phyloP scores from a whole-genome alignment of 2,797 vertebrate species.

The Acridotheres tristis region DNA sequence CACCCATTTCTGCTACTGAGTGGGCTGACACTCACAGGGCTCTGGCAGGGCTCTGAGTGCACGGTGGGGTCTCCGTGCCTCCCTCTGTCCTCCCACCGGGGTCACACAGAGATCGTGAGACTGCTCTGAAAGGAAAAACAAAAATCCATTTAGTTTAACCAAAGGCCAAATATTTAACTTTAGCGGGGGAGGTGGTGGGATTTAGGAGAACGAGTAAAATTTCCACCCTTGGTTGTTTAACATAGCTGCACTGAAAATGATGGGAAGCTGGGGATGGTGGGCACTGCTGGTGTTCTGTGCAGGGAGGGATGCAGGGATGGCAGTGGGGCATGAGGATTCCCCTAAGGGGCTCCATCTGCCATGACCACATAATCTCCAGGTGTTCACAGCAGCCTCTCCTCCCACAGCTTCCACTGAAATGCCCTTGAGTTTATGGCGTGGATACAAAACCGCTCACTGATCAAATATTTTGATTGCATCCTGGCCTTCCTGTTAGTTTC shows the following conservation, averaged over 20 bases:
- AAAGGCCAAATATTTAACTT: constrained; percentile 44
- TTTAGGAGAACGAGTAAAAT: not conserved
- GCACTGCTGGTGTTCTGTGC: rapidly evolving
- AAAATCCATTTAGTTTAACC: constrained; percentile 9
- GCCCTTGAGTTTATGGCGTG: not conserved
- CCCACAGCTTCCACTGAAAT: not conserved
- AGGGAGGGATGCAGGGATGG: not conserved
- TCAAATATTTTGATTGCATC: constrained; percentile 39
- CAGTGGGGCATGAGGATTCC: rapidly evolving
- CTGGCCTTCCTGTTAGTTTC: constrained; percentile 30
- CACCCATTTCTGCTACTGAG: not conserved
- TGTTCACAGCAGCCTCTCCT: not conserved
- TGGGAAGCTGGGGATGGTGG: rapidly evolving
- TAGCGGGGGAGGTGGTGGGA: not conserved
- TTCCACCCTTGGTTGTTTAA: not conserved
- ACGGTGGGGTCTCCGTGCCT: not conserved
- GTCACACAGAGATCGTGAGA: constrained; percentile 51
- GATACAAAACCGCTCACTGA: constrained; percentile 1
- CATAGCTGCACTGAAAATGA: not conserved
- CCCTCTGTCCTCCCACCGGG: not conserved
- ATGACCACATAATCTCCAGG: not conserved
- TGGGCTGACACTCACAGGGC: not conserved
- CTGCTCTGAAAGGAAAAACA: not conserved
- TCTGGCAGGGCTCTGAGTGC: not conserved
- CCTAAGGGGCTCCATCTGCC: not conserved